Evolutionary conservation across 2,113 vertebrate genomes (phyloP).

Genomic region (Mirounga angustirostris): DNA sequence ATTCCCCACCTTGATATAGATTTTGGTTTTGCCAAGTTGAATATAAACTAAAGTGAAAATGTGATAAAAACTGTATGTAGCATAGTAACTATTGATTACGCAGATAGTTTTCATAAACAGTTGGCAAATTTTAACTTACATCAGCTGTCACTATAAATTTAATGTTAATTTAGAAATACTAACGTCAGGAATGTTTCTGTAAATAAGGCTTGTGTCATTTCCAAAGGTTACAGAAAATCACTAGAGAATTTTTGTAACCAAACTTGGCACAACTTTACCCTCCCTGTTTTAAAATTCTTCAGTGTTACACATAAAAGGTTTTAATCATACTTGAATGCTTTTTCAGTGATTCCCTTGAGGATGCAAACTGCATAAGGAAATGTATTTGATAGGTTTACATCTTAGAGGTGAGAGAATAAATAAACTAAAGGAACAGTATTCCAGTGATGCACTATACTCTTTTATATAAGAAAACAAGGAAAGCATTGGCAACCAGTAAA

Average conservation of each 20-base stretch:
- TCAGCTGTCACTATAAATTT: constrained; percentile 75
- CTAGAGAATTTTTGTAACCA: constrained; percentile 40
- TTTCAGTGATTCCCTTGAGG: constrained; percentile 32
- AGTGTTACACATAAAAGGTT: constrained; percentile 62
- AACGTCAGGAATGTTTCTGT: constrained; percentile 55
- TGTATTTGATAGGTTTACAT: not conserved
- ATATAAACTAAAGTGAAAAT: constrained; percentile 55
- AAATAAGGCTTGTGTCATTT: constrained; percentile 52
- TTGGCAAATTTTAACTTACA: constrained; percentile 64
- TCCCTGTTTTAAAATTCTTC: constrained; percentile 35
- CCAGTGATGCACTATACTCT: not conserved
- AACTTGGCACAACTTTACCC: not conserved
- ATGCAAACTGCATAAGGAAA: constrained; percentile 4
- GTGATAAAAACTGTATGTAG: constrained; percentile 59
- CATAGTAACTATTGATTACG: constrained; percentile 60
- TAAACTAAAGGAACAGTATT: constrained; percentile 2
- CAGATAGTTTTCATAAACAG: constrained; percentile 71
- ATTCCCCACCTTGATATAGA: not conserved
- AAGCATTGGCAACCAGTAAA: not conserved
- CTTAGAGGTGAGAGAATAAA: constrained; percentile 49
- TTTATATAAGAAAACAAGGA: constrained; percentile 20
- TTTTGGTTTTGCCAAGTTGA: constrained; percentile 45
- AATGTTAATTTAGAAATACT: constrained; percentile 73
- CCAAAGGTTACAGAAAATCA: constrained; percentile 68
- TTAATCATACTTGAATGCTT: constrained; percentile 45